Conservation (phyloP, 2,113 vertebrate species). For the Phyllopteryx taeniolatus region DNA sequence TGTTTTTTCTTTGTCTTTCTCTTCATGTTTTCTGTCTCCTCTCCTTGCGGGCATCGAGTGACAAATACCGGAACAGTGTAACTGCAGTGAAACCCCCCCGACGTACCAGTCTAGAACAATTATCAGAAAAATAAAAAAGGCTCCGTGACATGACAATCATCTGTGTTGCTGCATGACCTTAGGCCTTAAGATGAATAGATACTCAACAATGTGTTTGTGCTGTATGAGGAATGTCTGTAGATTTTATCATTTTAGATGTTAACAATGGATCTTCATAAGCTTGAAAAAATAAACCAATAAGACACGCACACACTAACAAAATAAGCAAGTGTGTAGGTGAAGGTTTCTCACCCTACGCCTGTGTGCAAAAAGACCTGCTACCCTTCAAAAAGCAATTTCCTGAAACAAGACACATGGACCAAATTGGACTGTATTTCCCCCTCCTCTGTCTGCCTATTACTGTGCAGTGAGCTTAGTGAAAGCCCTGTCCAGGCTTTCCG, state of each 20-base stretch:
- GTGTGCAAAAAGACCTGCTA: constrained; percentile 43
- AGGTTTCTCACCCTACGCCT: constrained; percentile 41
- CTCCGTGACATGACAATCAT: constrained; percentile 24
- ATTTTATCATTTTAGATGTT: constrained; percentile 37
- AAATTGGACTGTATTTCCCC: constrained; percentile 44
- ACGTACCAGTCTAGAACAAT: not conserved
- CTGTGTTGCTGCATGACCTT: constrained; percentile 32
- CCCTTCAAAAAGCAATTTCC: constrained; percentile 68
- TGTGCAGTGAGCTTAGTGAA: constrained; percentile 46
- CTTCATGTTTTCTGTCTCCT: not conserved
- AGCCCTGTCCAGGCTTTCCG: constrained; percentile 53
- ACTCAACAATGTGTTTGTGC: constrained; percentile 14
- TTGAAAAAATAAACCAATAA: constrained; percentile 16
- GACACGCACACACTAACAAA: constrained; percentile 16
- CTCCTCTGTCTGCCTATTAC: constrained; percentile 49
- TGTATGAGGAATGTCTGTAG: constrained; percentile 44
- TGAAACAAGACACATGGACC: constrained; percentile 64
- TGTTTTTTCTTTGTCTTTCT: constrained; percentile 27
- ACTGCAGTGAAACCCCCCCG: not conserved
- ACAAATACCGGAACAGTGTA: constrained; percentile 26
- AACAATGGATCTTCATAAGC: constrained; percentile 10
- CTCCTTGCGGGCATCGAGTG: constrained; percentile 26
- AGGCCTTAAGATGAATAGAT: constrained; percentile 39
- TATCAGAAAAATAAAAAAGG: constrained; percentile 22
- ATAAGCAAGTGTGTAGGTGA: constrained; percentile 44